Percentiles rank a stretch among this genome's conserved stretches.
These are phyloP conservation scores for Melanerpes aurifrons DNA, from an alignment of 2,113 vertebrate species.

Conservation along the genomic window DNA sequence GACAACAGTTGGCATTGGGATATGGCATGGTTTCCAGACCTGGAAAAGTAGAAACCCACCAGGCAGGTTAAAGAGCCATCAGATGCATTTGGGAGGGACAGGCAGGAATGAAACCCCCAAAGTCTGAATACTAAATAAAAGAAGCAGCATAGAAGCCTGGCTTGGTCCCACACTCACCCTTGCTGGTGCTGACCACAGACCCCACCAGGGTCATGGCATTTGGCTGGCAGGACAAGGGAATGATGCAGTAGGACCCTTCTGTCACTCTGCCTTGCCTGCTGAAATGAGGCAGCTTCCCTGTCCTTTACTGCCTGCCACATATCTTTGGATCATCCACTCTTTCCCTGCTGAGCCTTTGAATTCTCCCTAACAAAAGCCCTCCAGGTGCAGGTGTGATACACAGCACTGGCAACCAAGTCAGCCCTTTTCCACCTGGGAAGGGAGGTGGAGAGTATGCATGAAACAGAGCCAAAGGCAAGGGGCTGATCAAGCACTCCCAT, in stretches of 20 bases:
- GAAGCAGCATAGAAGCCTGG: not conserved
- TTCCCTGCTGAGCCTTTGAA: not conserved
- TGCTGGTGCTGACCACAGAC: not conserved
- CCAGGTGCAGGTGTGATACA: fast-evolving
- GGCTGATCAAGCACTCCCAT: conserved; percentile 10
- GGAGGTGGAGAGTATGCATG: not conserved
- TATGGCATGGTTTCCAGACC: not conserved
- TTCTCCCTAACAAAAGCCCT: not conserved
- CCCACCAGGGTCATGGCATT: not conserved
- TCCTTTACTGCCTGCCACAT: not conserved
- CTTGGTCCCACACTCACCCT: not conserved
- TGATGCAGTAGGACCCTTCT: not conserved
- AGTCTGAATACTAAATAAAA: not conserved
- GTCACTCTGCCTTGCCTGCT: not conserved
- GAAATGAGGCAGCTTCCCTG: not conserved
- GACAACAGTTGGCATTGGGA: not conserved
- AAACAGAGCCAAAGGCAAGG: not conserved
- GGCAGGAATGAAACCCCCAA: not conserved
- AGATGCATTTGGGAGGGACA: not conserved
- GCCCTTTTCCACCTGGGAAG: not conserved
- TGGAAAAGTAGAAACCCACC: not conserved
- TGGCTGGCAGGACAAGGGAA: not conserved
- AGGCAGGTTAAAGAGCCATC: not conserved
- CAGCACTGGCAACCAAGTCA: not conserved
- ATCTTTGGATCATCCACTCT: not conserved